Evolutionary conservation across 2,797 vertebrate species (phyloP).

Genomic region (Xenopus petersii): DNA sequence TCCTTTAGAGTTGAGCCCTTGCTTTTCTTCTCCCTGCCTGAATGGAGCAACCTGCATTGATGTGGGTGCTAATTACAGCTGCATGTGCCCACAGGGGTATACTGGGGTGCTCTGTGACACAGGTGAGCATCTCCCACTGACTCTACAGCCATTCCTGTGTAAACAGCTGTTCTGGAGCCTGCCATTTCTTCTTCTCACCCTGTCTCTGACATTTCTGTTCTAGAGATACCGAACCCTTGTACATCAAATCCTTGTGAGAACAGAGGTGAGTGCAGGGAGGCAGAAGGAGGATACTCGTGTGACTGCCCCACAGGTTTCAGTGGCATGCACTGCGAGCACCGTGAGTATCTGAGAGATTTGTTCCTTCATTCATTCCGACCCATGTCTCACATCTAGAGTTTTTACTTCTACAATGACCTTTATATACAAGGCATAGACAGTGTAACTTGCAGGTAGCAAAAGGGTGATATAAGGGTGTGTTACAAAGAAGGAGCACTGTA

Average conservation of each 20-base stretch:
- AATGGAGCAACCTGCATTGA: constrained; percentile 67
- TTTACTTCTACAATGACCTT: too few species aligned
- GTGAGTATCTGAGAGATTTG: constrained; percentile 53
- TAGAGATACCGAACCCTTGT: constrained; percentile 24
- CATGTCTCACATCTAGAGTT: too few species aligned
- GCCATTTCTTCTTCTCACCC: too few species aligned
- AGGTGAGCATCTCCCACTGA: neutral
- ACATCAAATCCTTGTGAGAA: constrained; percentile 35
- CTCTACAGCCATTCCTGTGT: too few species aligned
- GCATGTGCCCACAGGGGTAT: constrained; percentile 65
- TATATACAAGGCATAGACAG: too few species aligned
- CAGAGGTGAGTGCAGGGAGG: constrained; percentile 55
- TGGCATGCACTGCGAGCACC: constrained; percentile 72
- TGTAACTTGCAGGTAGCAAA: too few species aligned
- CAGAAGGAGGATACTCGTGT: constrained; percentile 55
- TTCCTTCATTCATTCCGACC: too few species aligned
- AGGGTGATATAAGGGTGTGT: too few species aligned
- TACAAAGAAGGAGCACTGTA: too few species aligned
- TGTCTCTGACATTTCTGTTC: neutral
- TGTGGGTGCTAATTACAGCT: constrained; percentile 61
- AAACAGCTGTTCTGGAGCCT: too few species aligned
- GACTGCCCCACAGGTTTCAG: constrained; percentile 65
- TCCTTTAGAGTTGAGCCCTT: constrained; percentile 51
- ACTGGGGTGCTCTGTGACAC: constrained; percentile 59
- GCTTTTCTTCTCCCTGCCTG: constrained; percentile 67